Evolutionary conservation across 2,888 invertebrate genomes (phyloP).

Genomic region (Sceliomorpha sp.): DNA sequence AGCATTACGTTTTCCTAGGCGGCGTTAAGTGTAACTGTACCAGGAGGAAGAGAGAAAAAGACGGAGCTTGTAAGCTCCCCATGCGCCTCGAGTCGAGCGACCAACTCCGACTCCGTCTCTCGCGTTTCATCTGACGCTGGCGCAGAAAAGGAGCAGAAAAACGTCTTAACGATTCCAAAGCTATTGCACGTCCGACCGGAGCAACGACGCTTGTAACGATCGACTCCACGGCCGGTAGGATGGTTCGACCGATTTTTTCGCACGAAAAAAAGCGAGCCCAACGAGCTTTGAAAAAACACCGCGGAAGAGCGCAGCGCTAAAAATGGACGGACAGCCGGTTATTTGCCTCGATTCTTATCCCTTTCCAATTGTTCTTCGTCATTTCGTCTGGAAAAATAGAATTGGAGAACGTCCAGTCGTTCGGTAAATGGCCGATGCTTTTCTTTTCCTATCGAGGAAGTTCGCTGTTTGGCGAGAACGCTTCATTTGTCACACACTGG

Average conservation of each 20-base stretch:
- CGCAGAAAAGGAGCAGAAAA: slow-evolving; percentile 32
- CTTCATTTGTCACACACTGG: too few relatives aligned
- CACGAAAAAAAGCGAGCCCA: slow-evolving; percentile 30
- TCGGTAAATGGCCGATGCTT: slow-evolving; percentile 26
- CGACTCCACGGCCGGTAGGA: slow-evolving; percentile 33
- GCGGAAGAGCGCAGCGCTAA: slow-evolving; percentile 17
- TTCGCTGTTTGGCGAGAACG: too few relatives aligned
- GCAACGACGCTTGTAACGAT: slow-evolving; percentile 40
- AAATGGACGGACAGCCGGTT: slow-evolving; percentile 45
- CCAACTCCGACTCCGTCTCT: slow-evolving; percentile 6
- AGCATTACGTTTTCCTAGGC: slow-evolving; percentile 63
- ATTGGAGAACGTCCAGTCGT: slow-evolving; percentile 35
- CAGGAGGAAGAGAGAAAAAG: slow-evolving; percentile 2
- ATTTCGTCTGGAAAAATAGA: slow-evolving; percentile 25
- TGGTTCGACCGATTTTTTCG: slow-evolving; percentile 40
- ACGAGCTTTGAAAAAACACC: slow-evolving; percentile 36
- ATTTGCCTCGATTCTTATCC: slow-evolving; percentile 41
- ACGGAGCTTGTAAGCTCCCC: slow-evolving; percentile 43
- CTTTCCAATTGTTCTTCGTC: slow-evolving; percentile 34
- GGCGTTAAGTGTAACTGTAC: slow-evolving; percentile 65
- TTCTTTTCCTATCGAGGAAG: too few relatives aligned
- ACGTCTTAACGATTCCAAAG: slow-evolving; percentile 41
- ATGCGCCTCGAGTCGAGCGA: neutral
- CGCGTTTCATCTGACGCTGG: slow-evolving; percentile 11
- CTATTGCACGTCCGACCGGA: slow-evolving; percentile 36